Evolutionary conservation across 2,797 vertebrate genomes (phyloP).

Genomic region (Mus minutoides): DNA sequence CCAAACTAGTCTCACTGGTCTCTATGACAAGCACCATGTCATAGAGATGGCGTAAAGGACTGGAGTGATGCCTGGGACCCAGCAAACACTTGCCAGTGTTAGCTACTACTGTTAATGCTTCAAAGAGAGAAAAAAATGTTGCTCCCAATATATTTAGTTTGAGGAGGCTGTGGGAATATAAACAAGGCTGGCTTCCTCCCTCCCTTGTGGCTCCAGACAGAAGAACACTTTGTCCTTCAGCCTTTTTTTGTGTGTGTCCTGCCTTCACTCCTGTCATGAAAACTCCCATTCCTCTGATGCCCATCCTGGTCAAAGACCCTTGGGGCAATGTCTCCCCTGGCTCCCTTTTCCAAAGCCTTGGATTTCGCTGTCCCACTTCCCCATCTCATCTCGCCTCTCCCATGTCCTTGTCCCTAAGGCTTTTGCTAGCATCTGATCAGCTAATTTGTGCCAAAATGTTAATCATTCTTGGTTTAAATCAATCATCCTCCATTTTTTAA

Average conservation of each 20-base stretch:
- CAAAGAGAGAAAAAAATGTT: slow-evolving; percentile 16
- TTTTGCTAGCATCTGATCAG: slow-evolving; percentile 77
- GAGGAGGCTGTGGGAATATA: not conserved
- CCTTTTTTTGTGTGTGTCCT: not conserved
- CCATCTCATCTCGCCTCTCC: slow-evolving; percentile 61
- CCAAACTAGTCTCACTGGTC: not conserved
- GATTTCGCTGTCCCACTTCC: slow-evolving; percentile 62
- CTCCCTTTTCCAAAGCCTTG: not conserved
- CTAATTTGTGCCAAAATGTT: slow-evolving; percentile 82
- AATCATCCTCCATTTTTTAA: slow-evolving; percentile 46
- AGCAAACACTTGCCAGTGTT: not conserved
- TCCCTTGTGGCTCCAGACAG: not conserved
- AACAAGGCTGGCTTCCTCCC: not conserved
- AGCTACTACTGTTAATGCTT: not conserved
- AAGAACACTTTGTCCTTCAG: not conserved
- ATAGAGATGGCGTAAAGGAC: not conserved
- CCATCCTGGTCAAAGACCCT: not conserved
- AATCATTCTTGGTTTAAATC: slow-evolving; percentile 78
- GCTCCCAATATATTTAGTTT: not conserved
- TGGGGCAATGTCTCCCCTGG: not conserved
- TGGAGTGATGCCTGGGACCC: not conserved
- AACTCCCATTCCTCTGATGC: not conserved
- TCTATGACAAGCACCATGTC: not conserved
- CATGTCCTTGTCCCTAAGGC: slow-evolving; percentile 75
- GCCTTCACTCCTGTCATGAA: not conserved